Conservation (phyloP, 2,888 invertebrate species). For the Pyrochroa serraticornis region DNA sequence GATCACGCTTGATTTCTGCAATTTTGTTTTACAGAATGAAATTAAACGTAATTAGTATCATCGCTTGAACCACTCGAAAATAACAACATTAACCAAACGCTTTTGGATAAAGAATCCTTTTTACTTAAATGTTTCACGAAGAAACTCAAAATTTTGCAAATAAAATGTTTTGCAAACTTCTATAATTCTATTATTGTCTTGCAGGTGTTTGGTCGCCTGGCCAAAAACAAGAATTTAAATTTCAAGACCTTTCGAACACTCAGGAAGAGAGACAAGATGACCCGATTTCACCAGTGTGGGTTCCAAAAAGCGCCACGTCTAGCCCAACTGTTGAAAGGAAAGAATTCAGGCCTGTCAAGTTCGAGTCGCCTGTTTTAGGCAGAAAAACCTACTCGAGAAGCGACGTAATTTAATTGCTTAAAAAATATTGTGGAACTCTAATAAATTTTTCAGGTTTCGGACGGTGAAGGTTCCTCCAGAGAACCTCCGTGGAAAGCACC, state of each 20-base stretch:
- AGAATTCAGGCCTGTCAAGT: constrained; percentile 79
- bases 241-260: constrained; percentile 24
- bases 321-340: constrained; percentile 78
- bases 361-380: constrained; percentile 70
- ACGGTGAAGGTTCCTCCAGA: constrained; percentile 10
- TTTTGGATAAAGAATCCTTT: too few relatives aligned
- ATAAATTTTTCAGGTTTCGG: too few relatives aligned
- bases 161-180: background rate
- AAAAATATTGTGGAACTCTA: background rate
- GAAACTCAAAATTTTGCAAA: background rate
- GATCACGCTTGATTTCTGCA: too few relatives aligned
- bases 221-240: constrained; percentile 44
- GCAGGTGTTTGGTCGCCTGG: constrained; percentile 68
- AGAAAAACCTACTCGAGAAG: constrained; percentile 41
- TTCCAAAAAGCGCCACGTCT: constrained; percentile 72
- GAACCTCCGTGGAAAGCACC: constrained; percentile 44
- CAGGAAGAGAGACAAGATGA: constrained; percentile 53
- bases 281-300: constrained; percentile 77
- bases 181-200: constrained; percentile 1
- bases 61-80: too few relatives aligned
- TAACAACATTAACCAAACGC: too few relatives aligned
- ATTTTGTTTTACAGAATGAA: too few relatives aligned
- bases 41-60: too few relatives aligned
- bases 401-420: constrained; percentile 38
- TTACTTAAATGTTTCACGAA: background rate